A percentile compares a stretch with the other conserved stretches of the same genome.
Evolutionary conservation across 2,113 vertebrate genomes (phyloP).

Genomic region (Pristiophorus japonicus): DNA sequence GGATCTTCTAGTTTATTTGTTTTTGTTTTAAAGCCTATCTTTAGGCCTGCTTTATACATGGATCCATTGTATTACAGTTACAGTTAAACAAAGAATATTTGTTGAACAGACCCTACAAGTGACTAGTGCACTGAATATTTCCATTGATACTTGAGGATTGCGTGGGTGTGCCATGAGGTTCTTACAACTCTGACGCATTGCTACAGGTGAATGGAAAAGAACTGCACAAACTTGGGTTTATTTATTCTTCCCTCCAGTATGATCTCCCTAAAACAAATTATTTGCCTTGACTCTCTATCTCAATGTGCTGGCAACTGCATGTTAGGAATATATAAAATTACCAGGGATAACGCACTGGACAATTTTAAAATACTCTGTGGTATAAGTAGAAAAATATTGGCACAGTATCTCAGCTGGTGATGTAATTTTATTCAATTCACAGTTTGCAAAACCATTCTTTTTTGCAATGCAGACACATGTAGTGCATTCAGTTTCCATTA

Average conservation of each 20-base stretch:
- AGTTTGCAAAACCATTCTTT: slow-evolving; percentile 15
- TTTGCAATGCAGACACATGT: neutral
- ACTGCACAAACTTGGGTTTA: neutral
- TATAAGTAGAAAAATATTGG: slow-evolving; percentile 35
- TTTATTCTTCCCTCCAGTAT: neutral
- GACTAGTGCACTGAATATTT: neutral
- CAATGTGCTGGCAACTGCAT: neutral
- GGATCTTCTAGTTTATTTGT: neutral
- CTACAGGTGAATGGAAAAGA: neutral
- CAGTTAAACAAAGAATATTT: neutral
- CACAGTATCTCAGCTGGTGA: slow-evolving; percentile 33
- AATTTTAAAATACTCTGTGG: slow-evolving; percentile 31
- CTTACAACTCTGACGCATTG: neutral
- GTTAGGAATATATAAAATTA: slow-evolving; percentile 14
- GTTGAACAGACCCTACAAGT: neutral
- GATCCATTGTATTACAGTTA: neutral
- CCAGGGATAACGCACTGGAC: neutral
- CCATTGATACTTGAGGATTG: neutral
- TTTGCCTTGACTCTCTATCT: neutral
- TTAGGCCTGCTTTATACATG: neutral
- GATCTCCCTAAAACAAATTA: neutral
- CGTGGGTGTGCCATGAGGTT: neutral
- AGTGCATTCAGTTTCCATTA: neutral
- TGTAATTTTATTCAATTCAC: slow-evolving; percentile 26
- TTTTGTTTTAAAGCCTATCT: neutral